Evolutionary conservation across 2,888 invertebrate species (phyloP).

Genomic region (Isotomurus palustris): DNA sequence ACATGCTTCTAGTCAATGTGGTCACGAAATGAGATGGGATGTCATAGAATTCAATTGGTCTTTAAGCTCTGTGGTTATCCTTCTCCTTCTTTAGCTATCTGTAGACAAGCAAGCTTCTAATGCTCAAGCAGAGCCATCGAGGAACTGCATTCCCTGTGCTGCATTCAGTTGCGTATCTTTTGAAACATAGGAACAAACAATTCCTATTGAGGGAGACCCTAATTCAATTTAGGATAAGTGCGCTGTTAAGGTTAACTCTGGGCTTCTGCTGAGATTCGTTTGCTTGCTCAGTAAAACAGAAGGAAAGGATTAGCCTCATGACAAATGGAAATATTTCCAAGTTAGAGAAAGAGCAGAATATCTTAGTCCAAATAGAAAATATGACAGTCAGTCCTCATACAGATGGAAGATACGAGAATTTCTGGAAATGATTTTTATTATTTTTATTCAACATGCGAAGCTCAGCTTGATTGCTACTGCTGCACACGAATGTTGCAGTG

Average conservation of each 20-base stretch:
- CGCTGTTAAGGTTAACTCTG: too few species aligned
- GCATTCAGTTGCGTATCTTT: slow-evolving; percentile 5
- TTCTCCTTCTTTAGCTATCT: too few species aligned
- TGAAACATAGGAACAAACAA: slow-evolving; percentile 10
- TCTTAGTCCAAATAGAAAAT: too few species aligned
- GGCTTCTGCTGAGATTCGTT: too few species aligned
- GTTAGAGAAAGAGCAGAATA: too few species aligned
- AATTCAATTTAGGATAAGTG: slow-evolving; percentile 15
- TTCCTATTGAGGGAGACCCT: neutral
- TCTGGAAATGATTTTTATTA: neutral
- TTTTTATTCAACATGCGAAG: slow-evolving; percentile 1
- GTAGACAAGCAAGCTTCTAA: slow-evolving; percentile 9
- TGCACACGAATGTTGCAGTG: too few species aligned
- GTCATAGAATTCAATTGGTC: slow-evolving; percentile 24
- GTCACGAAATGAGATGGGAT: slow-evolving; percentile 17
- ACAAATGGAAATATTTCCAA: neutral
- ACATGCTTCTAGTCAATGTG: neutral
- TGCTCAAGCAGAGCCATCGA: too few species aligned
- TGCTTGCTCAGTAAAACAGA: neutral
- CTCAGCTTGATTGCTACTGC: too few species aligned
- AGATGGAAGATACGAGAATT: neutral
- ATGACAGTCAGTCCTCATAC: too few species aligned
- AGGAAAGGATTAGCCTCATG: neutral
- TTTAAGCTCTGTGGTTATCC: slow-evolving; percentile 6
- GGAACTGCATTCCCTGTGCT: too few species aligned